Conservation (phyloP, 53 echinoderm and acorn worm genomes). For the Temnopleurus reevesii region DNA sequence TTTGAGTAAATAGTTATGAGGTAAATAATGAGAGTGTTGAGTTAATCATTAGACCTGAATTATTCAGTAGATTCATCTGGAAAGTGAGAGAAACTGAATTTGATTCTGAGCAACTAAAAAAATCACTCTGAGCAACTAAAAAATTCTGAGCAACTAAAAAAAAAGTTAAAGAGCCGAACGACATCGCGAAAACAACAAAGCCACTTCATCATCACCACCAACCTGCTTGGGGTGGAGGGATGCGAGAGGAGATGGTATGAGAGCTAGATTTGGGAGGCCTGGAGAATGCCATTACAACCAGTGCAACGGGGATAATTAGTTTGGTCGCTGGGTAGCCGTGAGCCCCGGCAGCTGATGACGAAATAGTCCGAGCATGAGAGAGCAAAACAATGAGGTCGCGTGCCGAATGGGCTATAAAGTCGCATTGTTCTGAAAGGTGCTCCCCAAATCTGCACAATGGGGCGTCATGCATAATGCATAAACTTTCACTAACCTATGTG, state of each 20-base stretch:
- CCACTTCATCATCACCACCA: slow-evolving; percentile 33
- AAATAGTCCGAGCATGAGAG: slow-evolving; percentile 28
- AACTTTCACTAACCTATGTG: slow-evolving; percentile 38
- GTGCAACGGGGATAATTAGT: slow-evolving; percentile 46
- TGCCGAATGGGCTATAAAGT: slow-evolving; percentile 28
- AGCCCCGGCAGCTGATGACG: slow-evolving; percentile 57
- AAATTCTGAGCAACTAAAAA: neutral
- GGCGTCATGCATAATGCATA: slow-evolving; percentile 21
- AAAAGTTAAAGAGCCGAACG: neutral
- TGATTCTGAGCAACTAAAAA: no score
- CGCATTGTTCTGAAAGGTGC: slow-evolving; percentile 18
- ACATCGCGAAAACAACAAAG: slow-evolving; percentile 30
- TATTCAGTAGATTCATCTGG: no score
- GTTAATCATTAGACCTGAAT: no score
- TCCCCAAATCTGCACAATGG: slow-evolving; percentile 3
- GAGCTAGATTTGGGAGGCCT: slow-evolving; percentile 24
- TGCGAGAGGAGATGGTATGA: slow-evolving; percentile 14
- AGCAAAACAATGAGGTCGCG: slow-evolving; percentile 53
- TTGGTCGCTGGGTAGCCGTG: slow-evolving; percentile 34
- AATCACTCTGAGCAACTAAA: no score
- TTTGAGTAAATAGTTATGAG: no score
- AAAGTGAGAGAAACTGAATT: neutral
- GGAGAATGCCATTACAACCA: slow-evolving; percentile 61
- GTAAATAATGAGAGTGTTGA: no score
- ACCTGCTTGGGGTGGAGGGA: neutral